Evolutionary conservation across 2,113 vertebrate species (phyloP).

Genomic region (Nanger granti): DNA sequence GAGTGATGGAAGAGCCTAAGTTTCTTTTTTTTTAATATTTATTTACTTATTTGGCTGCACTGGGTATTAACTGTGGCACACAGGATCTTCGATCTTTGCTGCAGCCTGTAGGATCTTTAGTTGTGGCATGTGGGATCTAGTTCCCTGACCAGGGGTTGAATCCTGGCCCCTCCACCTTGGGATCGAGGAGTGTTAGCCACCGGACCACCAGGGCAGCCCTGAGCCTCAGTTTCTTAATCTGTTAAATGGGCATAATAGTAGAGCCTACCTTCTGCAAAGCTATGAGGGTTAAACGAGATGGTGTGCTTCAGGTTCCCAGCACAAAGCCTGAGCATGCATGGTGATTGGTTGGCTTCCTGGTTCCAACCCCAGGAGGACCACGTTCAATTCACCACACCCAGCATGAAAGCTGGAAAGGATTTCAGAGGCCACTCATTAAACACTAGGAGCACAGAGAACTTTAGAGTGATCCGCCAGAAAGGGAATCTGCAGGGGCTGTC

Average conservation of each 20-base stretch:
- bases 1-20: not conserved
- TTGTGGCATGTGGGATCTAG: not conserved
- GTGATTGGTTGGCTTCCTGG: not conserved
- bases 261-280: not conserved
- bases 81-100: not conserved
- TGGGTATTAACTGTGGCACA: not conserved
- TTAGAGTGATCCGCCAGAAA: not conserved
- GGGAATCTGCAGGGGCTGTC: too few relatives aligned
- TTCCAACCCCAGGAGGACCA: not conserved
- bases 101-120: not conserved
- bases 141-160: not conserved
- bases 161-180: not conserved
- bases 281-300: not conserved
- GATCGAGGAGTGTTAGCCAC: not conserved
- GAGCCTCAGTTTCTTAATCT: not conserved
- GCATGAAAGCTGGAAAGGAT: not conserved
- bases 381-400: not conserved
- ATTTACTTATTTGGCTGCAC: not conserved
- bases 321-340: not conserved
- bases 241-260: not conserved
- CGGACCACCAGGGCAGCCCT: not conserved
- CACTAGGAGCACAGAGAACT: not conserved
- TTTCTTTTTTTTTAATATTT: not conserved
- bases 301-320: not conserved
- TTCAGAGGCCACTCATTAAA: not conserved